phyloP scores from a whole-genome alignment of 2,797 vertebrate genomes.

The Molossus molossus region DNA sequence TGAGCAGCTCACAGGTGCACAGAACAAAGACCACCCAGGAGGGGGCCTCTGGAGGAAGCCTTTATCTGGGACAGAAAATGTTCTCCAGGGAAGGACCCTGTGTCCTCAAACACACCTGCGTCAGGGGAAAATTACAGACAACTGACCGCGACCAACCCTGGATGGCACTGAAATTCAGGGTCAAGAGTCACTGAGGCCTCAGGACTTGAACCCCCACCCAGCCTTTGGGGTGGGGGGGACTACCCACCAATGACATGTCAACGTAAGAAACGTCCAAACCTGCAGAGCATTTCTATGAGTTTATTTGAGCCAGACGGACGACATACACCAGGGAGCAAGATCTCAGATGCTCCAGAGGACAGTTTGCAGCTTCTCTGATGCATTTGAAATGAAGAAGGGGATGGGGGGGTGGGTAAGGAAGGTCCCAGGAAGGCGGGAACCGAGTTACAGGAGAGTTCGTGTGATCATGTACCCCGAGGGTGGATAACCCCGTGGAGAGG shows the following conservation, averaged over 20 bases:
- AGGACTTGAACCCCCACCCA: neutral
- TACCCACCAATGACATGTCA: neutral
- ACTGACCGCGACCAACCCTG: neutral
- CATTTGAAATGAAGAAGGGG: neutral
- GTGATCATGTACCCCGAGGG: too few species aligned
- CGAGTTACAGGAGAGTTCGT: too few species aligned
- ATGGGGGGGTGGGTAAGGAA: too few species aligned
- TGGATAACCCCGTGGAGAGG: too few species aligned
- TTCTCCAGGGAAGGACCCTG: neutral
- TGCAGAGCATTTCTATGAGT: neutral
- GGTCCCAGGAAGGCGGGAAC: too few species aligned
- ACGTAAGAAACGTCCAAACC: neutral
- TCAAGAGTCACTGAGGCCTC: neutral
- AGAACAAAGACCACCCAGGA: neutral
- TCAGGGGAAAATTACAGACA: neutral
- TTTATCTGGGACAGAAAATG: neutral
- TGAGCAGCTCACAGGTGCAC: neutral
- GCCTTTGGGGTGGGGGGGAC: neutral
- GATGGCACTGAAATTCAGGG: neutral
- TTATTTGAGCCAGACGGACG: neutral
- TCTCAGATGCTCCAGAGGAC: neutral
- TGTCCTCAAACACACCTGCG: neutral
- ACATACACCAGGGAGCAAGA: accelerated
- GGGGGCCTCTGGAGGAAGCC: neutral
- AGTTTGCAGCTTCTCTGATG: neutral